Evolutionary conservation across 2,888 invertebrate genomes (phyloP).

Genomic region (Ditula angustiorana): DNA sequence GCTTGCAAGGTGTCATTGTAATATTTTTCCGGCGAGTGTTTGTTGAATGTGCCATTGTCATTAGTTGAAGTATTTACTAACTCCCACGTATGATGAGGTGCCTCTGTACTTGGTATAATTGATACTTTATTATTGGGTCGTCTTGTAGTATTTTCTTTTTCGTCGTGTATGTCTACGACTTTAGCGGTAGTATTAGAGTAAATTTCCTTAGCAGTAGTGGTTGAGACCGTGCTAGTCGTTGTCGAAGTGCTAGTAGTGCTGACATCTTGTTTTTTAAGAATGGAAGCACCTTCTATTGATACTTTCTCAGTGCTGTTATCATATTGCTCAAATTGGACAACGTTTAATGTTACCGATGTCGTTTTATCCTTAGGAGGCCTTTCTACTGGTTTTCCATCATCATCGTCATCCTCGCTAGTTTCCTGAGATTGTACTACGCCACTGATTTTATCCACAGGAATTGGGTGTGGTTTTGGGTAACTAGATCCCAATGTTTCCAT

Average conservation of each 20-base stretch:
- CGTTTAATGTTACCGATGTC: slow-evolving; percentile 75
- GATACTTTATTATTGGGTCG: slow-evolving; percentile 80
- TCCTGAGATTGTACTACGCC: slow-evolving; percentile 68
- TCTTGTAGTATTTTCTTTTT: slow-evolving; percentile 69
- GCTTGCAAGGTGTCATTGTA: slow-evolving; percentile 88
- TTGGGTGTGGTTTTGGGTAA: slow-evolving; percentile 87
- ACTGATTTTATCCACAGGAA: slow-evolving; percentile 88
- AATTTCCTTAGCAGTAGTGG: slow-evolving; percentile 34
- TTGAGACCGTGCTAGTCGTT: slow-evolving; percentile 43
- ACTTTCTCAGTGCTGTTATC: slow-evolving; percentile 74
- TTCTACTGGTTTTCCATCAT: slow-evolving; percentile 75
- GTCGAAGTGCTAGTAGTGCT: slow-evolving; percentile 48
- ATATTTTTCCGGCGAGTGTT: slow-evolving; percentile 80
- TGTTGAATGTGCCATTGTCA: slow-evolving; percentile 69
- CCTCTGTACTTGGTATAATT: slow-evolving; percentile 72
- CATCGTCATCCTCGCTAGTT: slow-evolving; percentile 54
- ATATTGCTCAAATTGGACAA: slow-evolving; percentile 65
- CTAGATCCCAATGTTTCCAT: slow-evolving; percentile 87
- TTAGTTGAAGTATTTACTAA: slow-evolving; percentile 83
- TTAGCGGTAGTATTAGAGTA: slow-evolving; percentile 38
- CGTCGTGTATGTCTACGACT: slow-evolving; percentile 42
- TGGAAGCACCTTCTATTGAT: slow-evolving; percentile 76
- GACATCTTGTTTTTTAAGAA: slow-evolving; percentile 70
- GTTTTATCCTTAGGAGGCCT: slow-evolving; percentile 81
- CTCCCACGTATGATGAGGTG: slow-evolving; percentile 84